A percentile compares a stretch with the other conserved stretches of the same genome.
These are phyloP conservation scores for Gasterosteus nipponicus DNA, from an alignment of 2,113 vertebrate genomes.

Conservation along the genomic window DNA sequence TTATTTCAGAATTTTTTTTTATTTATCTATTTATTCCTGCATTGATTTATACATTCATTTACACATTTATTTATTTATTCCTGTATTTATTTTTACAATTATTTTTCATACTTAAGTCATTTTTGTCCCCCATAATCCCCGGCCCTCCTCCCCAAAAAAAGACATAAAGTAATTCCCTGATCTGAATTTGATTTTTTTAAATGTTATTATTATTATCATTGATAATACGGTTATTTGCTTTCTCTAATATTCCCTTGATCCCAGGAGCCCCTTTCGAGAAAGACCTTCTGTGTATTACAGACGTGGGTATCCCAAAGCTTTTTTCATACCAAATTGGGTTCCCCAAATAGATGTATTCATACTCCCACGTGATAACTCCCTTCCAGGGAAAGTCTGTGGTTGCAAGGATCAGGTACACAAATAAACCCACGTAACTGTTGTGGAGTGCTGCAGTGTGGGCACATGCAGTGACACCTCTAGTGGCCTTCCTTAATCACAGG, in stretches of 20 bases:
- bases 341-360: slow-evolving; percentile 37
- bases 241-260: not conserved
- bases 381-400: slow-evolving; percentile 44
- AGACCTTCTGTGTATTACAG: not conserved
- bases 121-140: no score
- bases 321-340: slow-evolving; percentile 17
- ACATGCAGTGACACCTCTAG: slow-evolving; percentile 32
- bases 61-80: no score
- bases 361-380: slow-evolving; percentile 45
- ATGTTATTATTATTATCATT: not conserved
- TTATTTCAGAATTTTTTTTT: no score
- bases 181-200: not conserved
- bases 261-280: not conserved
- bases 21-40: no score
- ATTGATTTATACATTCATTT: no score
- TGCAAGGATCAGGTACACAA: slow-evolving; percentile 44
- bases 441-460: slow-evolving; percentile 49
- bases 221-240: not conserved
- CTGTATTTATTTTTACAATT: no score
- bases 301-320: slow-evolving; percentile 52
- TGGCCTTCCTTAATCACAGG: slow-evolving; percentile 39
- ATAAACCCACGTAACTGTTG: slow-evolving; percentile 39
- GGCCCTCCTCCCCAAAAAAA: not conserved
- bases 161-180: not conserved
- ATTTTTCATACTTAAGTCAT: no score